Base-by-base conservation (phyloP, 2,113 vertebrate genomes). In the Gyps fulvus region DNA sequence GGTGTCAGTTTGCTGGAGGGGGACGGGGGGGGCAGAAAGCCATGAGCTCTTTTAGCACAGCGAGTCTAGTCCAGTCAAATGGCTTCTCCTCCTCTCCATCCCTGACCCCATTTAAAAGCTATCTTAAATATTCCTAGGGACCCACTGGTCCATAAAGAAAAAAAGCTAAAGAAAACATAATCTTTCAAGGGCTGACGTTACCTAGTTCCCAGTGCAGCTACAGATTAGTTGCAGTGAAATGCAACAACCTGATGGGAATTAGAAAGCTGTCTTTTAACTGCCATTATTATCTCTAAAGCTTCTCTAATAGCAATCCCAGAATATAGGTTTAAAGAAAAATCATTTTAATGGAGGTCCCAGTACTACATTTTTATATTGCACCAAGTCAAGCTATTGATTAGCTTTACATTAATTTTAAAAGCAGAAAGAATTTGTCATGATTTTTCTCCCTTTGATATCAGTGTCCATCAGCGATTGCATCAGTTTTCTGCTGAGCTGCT, bases 391-490 rank as follows among this genome's bases (percentile, higher is more conserved):
- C 67, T 98, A 98, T 98, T 85, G 97, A 98, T 98, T 94, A 73
- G 86, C 94, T 97, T 96, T 95, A 96, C 65, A 93, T 97, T 97
- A 91, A 97, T 97, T 98, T 96, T 96, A 96, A 98, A 97, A 95
- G 95, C 97, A 95, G 76, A 61, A 70, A 80, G 73, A 86, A 93
- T 96, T 71, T 62, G 95, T 94, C 96, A 94, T 97, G 95, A 97
- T 98, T 98, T 98, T 97, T 97, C 96, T 97, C 90, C 83, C 94
- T 98, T 97, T 95, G 96, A 96, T 98, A 98, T 92, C 96, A 96
- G 93, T 57, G n/a, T 93, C 97, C 97, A 96, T 97, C 97, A 98
- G 97, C 93, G 43, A 78, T 88, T 94, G 96, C 97, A 96, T 94
- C 90, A 90, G 80, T 92, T 98, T 98, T 98, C 95, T 97, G 98